Percentiles rank a stretch among this genome's conserved stretches.
These are phyloP conservation scores for Drosophila athabasca DNA, from an alignment of 1,140 invertebrate species.

Conservation along the genomic window DNA sequence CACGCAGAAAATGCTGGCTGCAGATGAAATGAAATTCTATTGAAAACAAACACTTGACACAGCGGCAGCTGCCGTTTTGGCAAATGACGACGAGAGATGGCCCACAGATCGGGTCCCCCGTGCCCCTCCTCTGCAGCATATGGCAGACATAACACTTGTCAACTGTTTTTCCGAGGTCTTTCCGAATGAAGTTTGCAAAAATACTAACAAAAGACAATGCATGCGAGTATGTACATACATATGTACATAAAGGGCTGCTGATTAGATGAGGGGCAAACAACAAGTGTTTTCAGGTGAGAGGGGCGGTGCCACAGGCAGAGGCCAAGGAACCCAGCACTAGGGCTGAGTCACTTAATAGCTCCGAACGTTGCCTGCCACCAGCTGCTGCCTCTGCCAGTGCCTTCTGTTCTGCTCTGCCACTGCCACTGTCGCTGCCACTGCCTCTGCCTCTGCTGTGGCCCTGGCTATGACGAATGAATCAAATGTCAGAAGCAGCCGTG, in stretches of 20 bases:
- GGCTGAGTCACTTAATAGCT: conserved; percentile 74
- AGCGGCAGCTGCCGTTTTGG: conserved; percentile 64
- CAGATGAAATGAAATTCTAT: conserved; percentile 74
- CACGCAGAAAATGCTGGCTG: conserved; percentile 59
- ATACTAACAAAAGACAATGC: conserved; percentile 17
- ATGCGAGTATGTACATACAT: not conserved
- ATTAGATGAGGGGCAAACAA: conserved; percentile 48
- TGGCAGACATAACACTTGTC: conserved; percentile 34
- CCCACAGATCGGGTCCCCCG: conserved; percentile 11
- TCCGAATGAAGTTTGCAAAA: conserved; percentile 33
- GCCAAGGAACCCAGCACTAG: not conserved
- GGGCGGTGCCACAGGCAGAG: conserved; percentile 16
- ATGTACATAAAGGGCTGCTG: not conserved
- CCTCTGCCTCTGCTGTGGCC: conserved; percentile 22
- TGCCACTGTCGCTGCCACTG: conserved; percentile 23
- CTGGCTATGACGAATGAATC: conserved; percentile 80
- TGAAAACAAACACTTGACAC: conserved; percentile 80
- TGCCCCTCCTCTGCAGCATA: conserved; percentile 3
- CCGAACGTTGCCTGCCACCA: conserved; percentile 42
- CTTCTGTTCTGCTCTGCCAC: not conserved
- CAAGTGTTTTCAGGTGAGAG: conserved; percentile 68
- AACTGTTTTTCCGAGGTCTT: conserved; percentile 45
- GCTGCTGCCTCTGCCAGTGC: conserved; percentile 42
- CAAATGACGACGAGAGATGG: conserved; percentile 67
- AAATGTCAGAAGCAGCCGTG: conserved; percentile 79